Evolutionary conservation across 2,888 invertebrate genomes (phyloP).

Genomic region (Campoplex nolae): DNA sequence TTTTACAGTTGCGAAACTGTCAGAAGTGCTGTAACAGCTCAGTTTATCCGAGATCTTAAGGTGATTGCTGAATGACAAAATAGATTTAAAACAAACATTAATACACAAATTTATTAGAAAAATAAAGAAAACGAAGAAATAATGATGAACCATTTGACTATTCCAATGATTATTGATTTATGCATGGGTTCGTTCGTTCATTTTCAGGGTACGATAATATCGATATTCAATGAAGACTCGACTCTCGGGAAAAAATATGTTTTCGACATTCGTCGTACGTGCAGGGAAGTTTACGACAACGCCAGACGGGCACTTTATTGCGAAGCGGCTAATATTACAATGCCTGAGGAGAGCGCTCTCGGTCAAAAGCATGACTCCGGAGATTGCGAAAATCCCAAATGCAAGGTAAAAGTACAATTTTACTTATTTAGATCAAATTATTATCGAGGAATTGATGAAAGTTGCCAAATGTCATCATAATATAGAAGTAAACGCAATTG

Average conservation of each 20-base stretch:
- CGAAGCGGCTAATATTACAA: conserved; percentile 79
- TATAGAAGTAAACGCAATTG: no score
- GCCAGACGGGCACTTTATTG: conserved; percentile 91
- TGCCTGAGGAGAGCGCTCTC: conserved; percentile 80
- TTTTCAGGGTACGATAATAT: conserved; percentile 92
- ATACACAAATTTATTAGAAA: background rate
- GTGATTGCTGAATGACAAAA: conserved; percentile 79
- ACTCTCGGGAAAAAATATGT: conserved; percentile 95
- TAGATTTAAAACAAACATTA: background rate
- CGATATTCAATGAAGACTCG: conserved; percentile 95
- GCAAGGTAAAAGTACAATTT: conserved; percentile 77
- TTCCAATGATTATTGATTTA: background rate
- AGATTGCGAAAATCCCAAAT: conserved; percentile 82
- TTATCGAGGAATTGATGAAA: no score
- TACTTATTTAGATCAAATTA: background rate
- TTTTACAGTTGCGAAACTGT: conserved; percentile 97
- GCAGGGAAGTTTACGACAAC: conserved; percentile 95
- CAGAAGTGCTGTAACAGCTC: conserved; percentile 93
- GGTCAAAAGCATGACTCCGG: conserved; percentile 79
- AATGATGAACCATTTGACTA: background rate
- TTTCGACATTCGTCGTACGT: conserved; percentile 95
- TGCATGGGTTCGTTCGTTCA: background rate
- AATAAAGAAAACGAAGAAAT: background rate
- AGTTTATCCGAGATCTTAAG: conserved; percentile 95
- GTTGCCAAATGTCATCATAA: no score